Conservation (phyloP, 2,888 invertebrate species). For the Phrixothrix hirtus region DNA sequence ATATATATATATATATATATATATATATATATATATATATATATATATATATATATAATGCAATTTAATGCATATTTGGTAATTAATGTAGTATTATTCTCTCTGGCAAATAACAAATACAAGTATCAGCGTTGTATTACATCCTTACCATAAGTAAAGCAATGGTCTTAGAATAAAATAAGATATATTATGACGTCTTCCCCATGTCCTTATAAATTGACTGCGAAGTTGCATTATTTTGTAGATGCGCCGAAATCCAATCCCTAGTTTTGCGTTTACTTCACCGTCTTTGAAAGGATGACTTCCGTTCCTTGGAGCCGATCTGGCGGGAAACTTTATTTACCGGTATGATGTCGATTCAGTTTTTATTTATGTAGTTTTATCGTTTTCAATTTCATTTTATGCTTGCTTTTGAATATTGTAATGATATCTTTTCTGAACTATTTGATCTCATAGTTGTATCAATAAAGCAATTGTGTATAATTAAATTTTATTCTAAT, state of each 20-base stretch:
- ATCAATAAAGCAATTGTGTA: no score
- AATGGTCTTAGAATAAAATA: no score
- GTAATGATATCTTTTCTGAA: no score
- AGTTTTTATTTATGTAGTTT: constrained; percentile 36
- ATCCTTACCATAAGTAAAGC: no score
- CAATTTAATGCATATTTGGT: no score
- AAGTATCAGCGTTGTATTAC: no score
- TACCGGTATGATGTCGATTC: constrained; percentile 48
- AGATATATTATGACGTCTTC: no score
- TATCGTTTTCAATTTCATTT: constrained; percentile 6
- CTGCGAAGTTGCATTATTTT: constrained; percentile 8
- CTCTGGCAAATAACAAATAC: no score
- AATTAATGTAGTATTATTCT: no score
- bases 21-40: background rate
- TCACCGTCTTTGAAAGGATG: constrained; percentile 52
- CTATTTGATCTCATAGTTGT: no score
- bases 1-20: background rate
- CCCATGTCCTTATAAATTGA: no score
- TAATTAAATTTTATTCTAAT: no score
- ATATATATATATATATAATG: background rate
- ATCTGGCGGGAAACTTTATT: constrained; percentile 54
- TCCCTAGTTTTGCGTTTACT: constrained; percentile 29
- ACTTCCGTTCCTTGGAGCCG: constrained; percentile 53
- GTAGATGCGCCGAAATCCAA: constrained; percentile 3
- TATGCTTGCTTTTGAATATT: background rate